phyloP scores from a whole-genome alignment of 2,797 vertebrate species.

The Acrossocheilus fasciatus region DNA sequence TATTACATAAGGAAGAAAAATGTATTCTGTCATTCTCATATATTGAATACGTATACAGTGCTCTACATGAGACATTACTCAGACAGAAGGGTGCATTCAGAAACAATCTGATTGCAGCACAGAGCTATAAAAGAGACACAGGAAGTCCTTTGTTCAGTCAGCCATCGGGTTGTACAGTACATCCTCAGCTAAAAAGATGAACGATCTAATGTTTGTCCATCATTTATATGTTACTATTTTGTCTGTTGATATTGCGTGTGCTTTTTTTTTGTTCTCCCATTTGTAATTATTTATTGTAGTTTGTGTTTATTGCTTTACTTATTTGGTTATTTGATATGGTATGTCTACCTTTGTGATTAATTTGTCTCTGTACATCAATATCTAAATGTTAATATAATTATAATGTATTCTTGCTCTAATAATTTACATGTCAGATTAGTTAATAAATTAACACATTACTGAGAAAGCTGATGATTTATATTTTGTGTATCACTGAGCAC shows the following conservation, averaged over 20 bases:
- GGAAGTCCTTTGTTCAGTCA: conserved; percentile 9
- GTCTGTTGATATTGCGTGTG: background rate
- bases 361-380: background rate
- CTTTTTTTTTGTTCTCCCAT: background rate
- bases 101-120: conserved; percentile 8
- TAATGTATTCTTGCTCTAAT: background rate
- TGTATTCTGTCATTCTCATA: background rate
- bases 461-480: background rate
- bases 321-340: background rate
- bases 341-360: background rate
- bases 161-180: background rate
- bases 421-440: background rate
- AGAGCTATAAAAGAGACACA: background rate
- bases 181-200: background rate
- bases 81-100: background rate
- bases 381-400: background rate
- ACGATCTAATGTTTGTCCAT: background rate
- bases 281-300: background rate
- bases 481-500: background rate
- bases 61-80: conserved; percentile 4
- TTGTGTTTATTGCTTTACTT: background rate
- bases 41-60: background rate
- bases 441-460: background rate
- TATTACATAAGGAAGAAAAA: conserved; percentile 2
- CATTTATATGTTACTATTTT: background rate